Conservation (phyloP, 2,888 invertebrate species). For the Linnaemya vulpina region DNA sequence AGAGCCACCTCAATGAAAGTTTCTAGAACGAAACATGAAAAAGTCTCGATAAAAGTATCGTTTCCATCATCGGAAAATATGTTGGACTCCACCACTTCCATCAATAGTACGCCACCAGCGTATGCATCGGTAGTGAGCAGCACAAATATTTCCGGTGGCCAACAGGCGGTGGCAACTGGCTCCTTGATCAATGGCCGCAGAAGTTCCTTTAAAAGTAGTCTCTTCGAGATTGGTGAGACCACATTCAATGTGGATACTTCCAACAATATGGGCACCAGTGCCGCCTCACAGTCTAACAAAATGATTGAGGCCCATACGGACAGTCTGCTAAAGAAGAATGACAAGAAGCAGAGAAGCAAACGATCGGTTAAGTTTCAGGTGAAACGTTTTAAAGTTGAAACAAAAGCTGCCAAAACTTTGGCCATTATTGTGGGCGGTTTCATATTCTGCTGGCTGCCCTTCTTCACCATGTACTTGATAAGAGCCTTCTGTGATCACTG, state of each 20-base stretch:
- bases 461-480: conserved; percentile 96
- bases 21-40: conserved; percentile 87
- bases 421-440: conserved; percentile 99
- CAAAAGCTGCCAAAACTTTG: conserved; percentile 97
- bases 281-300: not conserved
- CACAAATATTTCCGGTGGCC: conserved; percentile 63
- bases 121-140: conserved; percentile 76
- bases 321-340: conserved; percentile 56
- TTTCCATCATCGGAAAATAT: conserved; percentile 91
- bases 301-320: conserved; percentile 43
- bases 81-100: conserved; percentile 75
- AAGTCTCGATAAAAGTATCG: conserved; percentile 92
- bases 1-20: conserved; percentile 84
- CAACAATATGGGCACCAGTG: not conserved
- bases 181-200: conserved; percentile 78
- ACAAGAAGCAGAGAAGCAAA: conserved; percentile 89
- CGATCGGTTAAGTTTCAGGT: conserved; percentile 95
- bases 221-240: conserved; percentile 81
- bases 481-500: conserved; percentile 94
- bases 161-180: conserved; percentile 73
- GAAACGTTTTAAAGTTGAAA: conserved; percentile 96
- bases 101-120: conserved; percentile 77
- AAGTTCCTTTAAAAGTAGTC: conserved; percentile 79
- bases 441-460: conserved; percentile 98
- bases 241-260: conserved; percentile 79